phyloP scores from a whole-genome alignment of 2,797 vertebrate genomes.

The Rallus crepitans region DNA sequence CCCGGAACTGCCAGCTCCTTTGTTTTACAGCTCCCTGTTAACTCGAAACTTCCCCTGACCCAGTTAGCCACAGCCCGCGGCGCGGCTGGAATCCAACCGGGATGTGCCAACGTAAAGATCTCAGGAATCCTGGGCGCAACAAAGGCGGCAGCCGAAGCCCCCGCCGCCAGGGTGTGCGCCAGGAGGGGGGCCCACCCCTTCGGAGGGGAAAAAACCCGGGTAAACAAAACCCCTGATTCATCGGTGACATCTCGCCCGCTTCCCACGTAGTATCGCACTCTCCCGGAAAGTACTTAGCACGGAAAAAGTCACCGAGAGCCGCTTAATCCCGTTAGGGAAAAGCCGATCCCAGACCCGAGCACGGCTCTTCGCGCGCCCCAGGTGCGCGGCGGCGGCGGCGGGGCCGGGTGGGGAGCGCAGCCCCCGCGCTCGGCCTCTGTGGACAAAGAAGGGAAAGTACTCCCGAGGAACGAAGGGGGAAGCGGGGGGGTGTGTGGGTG shows the following conservation, averaged over 20 bases:
- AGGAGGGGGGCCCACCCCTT: background rate
- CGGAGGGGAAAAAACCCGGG: background rate
- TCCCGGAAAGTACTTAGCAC: conserved; percentile 1
- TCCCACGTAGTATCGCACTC: conserved; percentile 27
- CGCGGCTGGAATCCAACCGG: conserved; percentile 69
- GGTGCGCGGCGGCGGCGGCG: background rate
- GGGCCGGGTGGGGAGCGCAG: background rate
- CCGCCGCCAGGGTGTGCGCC: background rate
- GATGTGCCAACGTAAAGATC: conserved; percentile 60
- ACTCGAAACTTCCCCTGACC: conserved; percentile 47
- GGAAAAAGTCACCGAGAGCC: conserved; percentile 31
- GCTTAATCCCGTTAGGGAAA: conserved; percentile 48
- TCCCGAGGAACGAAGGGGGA: background rate
- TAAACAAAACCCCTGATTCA: background rate
- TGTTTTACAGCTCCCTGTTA: conserved; percentile 20
- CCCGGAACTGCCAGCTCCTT: background rate
- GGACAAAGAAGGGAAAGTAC: background rate
- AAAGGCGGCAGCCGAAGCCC: background rate
- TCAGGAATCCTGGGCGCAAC: background rate
- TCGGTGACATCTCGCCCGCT: background rate
- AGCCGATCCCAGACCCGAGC: background rate
- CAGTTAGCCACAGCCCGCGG: conserved; percentile 48
- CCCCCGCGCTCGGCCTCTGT: background rate
- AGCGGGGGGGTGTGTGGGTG: accelerated
- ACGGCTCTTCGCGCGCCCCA: background rate